phyloP scores from a whole-genome alignment of 2,888 invertebrate genomes.

The Synergus laeviventris region DNA sequence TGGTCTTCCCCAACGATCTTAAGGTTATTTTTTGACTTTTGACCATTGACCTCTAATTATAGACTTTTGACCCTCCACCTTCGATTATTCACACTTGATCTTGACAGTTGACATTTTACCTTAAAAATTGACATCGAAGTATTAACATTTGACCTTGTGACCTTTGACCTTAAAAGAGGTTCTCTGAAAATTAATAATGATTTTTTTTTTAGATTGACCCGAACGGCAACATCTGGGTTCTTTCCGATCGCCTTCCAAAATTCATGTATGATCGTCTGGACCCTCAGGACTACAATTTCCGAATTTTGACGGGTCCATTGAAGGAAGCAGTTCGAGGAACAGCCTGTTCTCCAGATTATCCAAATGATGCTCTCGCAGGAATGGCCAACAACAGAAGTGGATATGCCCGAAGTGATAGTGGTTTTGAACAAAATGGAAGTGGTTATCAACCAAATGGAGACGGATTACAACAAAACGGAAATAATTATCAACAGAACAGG shows the following conservation, averaged over 20 bases:
- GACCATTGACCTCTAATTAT: background rate
- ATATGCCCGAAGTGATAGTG: constrained; percentile 45
- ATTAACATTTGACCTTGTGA: too few species aligned
- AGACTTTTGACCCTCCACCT: too few species aligned
- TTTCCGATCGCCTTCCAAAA: constrained; percentile 84
- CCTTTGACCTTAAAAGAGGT: too few species aligned
- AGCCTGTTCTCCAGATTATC: constrained; percentile 77
- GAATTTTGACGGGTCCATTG: constrained; percentile 83
- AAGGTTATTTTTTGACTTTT: constrained; percentile 77
- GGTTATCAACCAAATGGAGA: constrained; percentile 44
- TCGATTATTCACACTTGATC: too few species aligned
- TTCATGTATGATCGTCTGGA: constrained; percentile 84
- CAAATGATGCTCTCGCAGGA: constrained; percentile 7
- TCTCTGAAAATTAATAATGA: background rate
- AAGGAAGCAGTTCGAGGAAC: constrained; percentile 85
- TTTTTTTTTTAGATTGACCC: constrained; percentile 76
- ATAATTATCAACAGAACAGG: background rate
- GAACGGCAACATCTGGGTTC: constrained; percentile 84
- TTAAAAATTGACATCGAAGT: too few species aligned
- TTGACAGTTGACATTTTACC: too few species aligned
- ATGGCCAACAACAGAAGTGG: constrained; percentile 1
- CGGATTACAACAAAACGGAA: background rate
- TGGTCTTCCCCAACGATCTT: constrained; percentile 88
- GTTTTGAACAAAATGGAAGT: constrained; percentile 42
- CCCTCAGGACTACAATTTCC: constrained; percentile 82